Evolutionary conservation across 2,888 invertebrate genomes (phyloP).

Genomic region (Hyalella azteca): DNA sequence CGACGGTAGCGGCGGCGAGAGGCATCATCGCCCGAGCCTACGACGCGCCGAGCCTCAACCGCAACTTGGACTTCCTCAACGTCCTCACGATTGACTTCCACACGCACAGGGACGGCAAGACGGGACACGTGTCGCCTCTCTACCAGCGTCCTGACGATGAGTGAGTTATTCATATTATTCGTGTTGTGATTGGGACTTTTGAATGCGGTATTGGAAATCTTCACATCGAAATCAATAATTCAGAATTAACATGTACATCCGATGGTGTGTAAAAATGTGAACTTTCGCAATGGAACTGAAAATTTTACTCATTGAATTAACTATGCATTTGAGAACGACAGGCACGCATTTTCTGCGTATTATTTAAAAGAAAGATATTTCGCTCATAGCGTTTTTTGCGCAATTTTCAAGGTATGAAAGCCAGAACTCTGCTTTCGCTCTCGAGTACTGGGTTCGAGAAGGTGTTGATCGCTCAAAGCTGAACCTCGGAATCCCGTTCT

Average conservation of each 20-base stretch:
- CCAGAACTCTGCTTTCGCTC: slow-evolving; percentile 70
- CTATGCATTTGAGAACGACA: not conserved
- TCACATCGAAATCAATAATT: too few species aligned
- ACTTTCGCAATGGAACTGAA: not conserved
- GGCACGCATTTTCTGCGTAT: not conserved
- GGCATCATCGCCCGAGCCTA: slow-evolving; percentile 88
- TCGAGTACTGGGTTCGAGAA: slow-evolving; percentile 86
- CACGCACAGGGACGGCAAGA: slow-evolving; percentile 82
- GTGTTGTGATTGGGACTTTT: not conserved
- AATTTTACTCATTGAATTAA: not conserved
- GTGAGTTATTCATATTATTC: slow-evolving; percentile 39
- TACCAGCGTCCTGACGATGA: slow-evolving; percentile 41
- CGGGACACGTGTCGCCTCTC: slow-evolving; percentile 83
- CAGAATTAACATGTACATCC: too few species aligned
- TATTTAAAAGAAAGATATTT: not conserved
- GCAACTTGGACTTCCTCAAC: slow-evolving; percentile 75
- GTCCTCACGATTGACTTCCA: slow-evolving; percentile 90
- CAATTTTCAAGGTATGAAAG: slow-evolving; percentile 42
- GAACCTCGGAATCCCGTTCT: slow-evolving; percentile 86
- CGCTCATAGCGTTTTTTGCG: not conserved
- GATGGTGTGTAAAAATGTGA: too few species aligned
- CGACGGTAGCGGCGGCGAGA: slow-evolving; percentile 86
- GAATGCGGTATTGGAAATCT: too few species aligned
- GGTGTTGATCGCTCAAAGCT: slow-evolving; percentile 82
- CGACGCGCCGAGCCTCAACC: slow-evolving; percentile 68